These are phyloP conservation scores for Pristionchus maxplancki DNA, from an alignment of 2,888 invertebrate species.

Conservation along the genomic window DNA sequence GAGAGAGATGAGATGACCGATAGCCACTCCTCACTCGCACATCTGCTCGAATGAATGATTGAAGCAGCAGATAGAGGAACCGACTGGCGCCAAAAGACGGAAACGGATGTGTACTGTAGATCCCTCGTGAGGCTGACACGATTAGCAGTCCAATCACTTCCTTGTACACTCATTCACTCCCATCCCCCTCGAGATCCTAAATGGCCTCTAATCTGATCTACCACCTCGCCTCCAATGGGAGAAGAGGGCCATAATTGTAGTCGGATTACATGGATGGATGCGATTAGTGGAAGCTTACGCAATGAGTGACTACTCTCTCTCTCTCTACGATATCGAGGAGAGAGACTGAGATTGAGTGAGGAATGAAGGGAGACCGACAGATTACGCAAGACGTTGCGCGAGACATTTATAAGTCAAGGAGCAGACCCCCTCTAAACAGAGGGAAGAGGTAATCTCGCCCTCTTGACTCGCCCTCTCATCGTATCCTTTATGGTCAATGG, in stretches of 20 bases:
- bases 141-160: background rate
- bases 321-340: background rate
- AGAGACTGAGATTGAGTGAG: background rate
- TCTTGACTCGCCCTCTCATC: background rate
- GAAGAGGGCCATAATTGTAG: background rate
- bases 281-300: background rate
- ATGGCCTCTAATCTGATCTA: slow-evolving; percentile 8
- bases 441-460: background rate
- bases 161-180: background rate
- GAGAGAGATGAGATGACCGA: background rate
- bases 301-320: slow-evolving; percentile 8
- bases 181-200: background rate
- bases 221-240: background rate
- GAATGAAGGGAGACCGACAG: background rate
- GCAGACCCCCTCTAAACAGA: slow-evolving; percentile 4
- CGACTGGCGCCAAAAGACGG: background rate
- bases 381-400: background rate
- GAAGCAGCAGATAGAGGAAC: background rate
- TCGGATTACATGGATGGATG: background rate
- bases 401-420: background rate
- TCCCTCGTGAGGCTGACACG: background rate
- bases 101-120: background rate
- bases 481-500: slow-evolving; percentile 13
- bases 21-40: background rate
- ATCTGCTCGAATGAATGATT: background rate